phyloP scores from a whole-genome alignment of 2,797 vertebrate genomes.

The Platyrinchus mystaceus region DNA sequence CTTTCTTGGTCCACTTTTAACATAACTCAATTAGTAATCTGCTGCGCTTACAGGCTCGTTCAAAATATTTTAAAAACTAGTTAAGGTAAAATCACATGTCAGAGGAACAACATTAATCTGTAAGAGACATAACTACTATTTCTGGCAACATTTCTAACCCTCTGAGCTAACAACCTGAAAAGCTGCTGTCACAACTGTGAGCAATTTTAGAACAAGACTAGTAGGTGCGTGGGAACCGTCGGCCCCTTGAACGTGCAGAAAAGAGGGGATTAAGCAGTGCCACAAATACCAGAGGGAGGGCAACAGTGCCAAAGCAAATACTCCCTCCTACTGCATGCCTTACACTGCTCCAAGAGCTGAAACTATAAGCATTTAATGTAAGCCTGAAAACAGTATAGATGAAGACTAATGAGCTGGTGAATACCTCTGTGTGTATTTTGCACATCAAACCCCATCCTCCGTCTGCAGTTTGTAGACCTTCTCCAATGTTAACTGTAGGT shows the following conservation, averaged over 20 bases:
- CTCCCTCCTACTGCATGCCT: background rate
- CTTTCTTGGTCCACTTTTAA: conserved; percentile 13
- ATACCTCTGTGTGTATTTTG: background rate
- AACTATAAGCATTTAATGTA: background rate
- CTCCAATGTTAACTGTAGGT: background rate
- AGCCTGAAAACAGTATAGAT: background rate
- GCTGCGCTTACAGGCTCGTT: background rate
- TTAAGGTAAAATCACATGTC: background rate
- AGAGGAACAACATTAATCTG: background rate
- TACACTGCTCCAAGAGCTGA: background rate
- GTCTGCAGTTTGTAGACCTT: background rate
- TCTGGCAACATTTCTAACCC: background rate
- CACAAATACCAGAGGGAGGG: background rate
- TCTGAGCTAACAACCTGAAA: background rate
- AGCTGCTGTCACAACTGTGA: background rate
- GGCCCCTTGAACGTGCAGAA: background rate
- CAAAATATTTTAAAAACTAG: background rate
- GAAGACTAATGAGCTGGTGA: background rate
- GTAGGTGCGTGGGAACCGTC: background rate
- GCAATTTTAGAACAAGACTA: background rate
- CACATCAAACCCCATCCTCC: background rate
- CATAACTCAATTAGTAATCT: background rate
- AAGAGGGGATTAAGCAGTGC: background rate
- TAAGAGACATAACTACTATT: background rate
- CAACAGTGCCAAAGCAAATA: conserved; percentile 10